A percentile compares a stretch with the other conserved stretches of the same genome.
Evolutionary conservation across 2,113 vertebrate genomes (phyloP).

Genomic region (Anser brachyrhynchus): DNA sequence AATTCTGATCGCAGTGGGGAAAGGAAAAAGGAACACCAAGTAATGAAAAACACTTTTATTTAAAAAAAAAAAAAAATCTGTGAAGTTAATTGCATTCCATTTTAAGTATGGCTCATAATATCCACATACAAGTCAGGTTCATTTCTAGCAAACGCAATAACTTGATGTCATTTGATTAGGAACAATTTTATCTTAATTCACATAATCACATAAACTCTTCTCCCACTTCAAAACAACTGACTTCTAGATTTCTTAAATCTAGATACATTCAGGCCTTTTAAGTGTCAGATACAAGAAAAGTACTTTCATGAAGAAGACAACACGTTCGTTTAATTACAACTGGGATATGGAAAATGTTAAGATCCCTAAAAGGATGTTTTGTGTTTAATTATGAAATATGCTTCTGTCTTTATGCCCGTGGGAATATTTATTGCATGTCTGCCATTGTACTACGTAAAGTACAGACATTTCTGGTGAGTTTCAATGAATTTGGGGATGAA

Average conservation of each 20-base stretch:
- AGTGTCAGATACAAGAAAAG: not conserved
- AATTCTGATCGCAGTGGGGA: slow-evolving; percentile 7
- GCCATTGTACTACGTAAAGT: not conserved
- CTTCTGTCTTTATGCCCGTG: not conserved
- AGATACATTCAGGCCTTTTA: not conserved
- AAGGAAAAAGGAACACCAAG: slow-evolving; percentile 1
- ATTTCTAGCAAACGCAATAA: not conserved
- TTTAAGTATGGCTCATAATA: not conserved
- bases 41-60: slow-evolving; percentile 29
- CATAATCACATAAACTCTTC: not conserved
- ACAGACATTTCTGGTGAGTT: not conserved
- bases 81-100: not conserved
- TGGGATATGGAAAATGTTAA: not conserved
- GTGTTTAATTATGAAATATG: not conserved
- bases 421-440: not conserved
- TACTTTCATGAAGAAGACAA: not conserved
- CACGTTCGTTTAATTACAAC: not conserved
- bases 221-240: not conserved
- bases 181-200: slow-evolving; percentile 4
- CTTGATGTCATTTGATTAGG: not conserved
- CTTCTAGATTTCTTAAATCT: not conserved
- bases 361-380: not conserved
- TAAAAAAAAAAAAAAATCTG: not conserved
- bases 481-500: not conserved
- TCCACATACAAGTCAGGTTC: not conserved